A percentile compares a stretch with the other conserved stretches of the same genome.
These are phyloP conservation scores for Rhizoglyphus robini DNA, from an alignment of 1,140 invertebrate species.

Conservation along the genomic window DNA sequence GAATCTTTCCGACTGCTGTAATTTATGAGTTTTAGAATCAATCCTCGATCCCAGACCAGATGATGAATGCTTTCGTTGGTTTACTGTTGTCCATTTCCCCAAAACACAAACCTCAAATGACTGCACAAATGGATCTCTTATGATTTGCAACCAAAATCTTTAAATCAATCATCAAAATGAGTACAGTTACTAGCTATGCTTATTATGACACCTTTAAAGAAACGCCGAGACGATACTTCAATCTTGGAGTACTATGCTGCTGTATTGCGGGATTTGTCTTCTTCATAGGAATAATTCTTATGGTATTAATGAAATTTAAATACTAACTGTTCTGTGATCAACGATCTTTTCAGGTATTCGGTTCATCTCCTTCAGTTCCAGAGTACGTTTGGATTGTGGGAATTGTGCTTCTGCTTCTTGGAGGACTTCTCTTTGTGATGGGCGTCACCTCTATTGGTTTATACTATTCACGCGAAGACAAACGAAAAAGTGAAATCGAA, in stretches of 20 bases:
- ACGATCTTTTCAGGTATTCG: slow-evolving; percentile 23
- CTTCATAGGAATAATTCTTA: slow-evolving; percentile 25
- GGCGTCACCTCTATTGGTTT: slow-evolving; percentile 28
- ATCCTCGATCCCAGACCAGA: too few relatives aligned
- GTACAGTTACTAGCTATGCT: slow-evolving; percentile 14
- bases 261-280: slow-evolving; percentile 27
- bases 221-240: slow-evolving; percentile 27
- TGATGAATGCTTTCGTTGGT: too few relatives aligned
- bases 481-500: slow-evolving; percentile 25
- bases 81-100: too few relatives aligned
- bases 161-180: too few relatives aligned
- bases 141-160: too few relatives aligned
- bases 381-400: slow-evolving; percentile 28
- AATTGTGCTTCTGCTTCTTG: slow-evolving; percentile 26
- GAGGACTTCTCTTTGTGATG: slow-evolving; percentile 27
- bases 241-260: slow-evolving; percentile 26
- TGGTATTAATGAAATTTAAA: slow-evolving; percentile 21
- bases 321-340: background rate
- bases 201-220: slow-evolving; percentile 19
- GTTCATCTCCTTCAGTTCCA: slow-evolving; percentile 27
- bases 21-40: too few relatives aligned
- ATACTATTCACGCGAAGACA: slow-evolving; percentile 27
- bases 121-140: too few relatives aligned
- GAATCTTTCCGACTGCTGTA: too few relatives aligned
- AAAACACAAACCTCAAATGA: too few relatives aligned